Percentiles rank a stretch among this genome's conserved stretches.
phyloP scores from a whole-genome alignment of 2,113 vertebrate species.

The Sminthopsis crassicaudata region DNA sequence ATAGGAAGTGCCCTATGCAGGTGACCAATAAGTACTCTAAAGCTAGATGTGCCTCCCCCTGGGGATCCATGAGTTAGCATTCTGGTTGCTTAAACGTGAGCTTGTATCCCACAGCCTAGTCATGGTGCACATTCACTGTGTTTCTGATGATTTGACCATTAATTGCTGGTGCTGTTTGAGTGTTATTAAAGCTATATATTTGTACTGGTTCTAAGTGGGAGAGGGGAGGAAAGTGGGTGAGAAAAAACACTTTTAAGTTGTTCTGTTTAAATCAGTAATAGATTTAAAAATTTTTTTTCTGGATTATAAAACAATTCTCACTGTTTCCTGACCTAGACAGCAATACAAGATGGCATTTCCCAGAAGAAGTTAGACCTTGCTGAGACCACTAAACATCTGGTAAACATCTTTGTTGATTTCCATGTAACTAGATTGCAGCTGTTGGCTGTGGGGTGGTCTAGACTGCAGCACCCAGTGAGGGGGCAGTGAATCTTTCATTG shows the following conservation, averaged over 20 bases:
- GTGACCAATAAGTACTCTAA: not conserved
- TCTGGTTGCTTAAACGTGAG: not conserved
- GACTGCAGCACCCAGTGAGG: not conserved
- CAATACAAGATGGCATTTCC: slow-evolving; percentile 86
- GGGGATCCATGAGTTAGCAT: not conserved
- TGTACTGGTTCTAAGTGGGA: not conserved
- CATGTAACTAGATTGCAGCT: not conserved
- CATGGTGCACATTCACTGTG: not conserved
- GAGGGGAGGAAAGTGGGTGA: too few species aligned
- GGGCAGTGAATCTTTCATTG: not conserved
- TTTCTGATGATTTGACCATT: not conserved
- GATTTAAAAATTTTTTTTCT: not conserved
- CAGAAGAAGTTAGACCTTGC: slow-evolving; percentile 89
- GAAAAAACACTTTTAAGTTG: too few species aligned
- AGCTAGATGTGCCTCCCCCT: not conserved
- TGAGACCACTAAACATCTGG: slow-evolving; percentile 90
- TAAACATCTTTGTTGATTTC: slow-evolving; percentile 71
- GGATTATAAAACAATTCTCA: slow-evolving; percentile 21
- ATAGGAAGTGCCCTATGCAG: not conserved
- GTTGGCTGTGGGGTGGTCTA: not conserved
- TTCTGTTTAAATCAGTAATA: not conserved
- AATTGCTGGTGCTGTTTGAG: not conserved
- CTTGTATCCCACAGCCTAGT: not conserved
- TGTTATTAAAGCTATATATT: not conserved
- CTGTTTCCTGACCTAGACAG: slow-evolving; percentile 79